Conservation (phyloP, 2,797 vertebrate species). For the Potorous gilbertii region DNA sequence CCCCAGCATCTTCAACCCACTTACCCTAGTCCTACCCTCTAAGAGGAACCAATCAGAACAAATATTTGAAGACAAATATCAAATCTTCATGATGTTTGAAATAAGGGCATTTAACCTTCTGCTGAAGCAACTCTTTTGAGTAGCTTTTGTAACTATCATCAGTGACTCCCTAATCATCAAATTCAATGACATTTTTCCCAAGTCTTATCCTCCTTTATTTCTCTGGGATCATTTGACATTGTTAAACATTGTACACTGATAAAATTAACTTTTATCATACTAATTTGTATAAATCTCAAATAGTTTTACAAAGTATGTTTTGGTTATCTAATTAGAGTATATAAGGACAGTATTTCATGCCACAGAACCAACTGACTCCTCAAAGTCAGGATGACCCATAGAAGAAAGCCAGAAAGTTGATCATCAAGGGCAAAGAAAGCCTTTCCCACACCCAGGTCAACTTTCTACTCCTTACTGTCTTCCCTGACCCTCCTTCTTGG, state of each 20-base stretch:
- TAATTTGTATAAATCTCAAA: neutral
- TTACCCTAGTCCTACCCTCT: neutral
- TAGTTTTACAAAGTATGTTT: neutral
- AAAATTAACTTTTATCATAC: neutral
- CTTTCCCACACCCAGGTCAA: neutral
- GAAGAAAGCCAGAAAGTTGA: fast-evolving
- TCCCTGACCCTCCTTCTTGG: neutral
- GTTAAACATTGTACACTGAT: neutral
- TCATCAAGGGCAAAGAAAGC: neutral
- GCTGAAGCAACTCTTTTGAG: neutral
- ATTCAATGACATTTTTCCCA: neutral
- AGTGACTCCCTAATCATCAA: neutral
- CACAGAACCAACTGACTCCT: neutral
- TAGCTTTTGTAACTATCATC: neutral
- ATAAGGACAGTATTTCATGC: neutral
- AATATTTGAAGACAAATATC: neutral
- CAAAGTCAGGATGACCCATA: neutral
- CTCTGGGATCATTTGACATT: neutral
- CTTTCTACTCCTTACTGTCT: neutral
- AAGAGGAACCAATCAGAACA: neutral
- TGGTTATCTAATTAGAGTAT: neutral
- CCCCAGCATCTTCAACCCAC: neutral
- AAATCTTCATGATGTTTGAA: neutral
- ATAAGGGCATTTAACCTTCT: neutral
- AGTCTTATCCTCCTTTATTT: neutral